Evolutionary conservation across 2,888 invertebrate genomes (phyloP).

Genomic region (Metopia argyrocephala): DNA sequence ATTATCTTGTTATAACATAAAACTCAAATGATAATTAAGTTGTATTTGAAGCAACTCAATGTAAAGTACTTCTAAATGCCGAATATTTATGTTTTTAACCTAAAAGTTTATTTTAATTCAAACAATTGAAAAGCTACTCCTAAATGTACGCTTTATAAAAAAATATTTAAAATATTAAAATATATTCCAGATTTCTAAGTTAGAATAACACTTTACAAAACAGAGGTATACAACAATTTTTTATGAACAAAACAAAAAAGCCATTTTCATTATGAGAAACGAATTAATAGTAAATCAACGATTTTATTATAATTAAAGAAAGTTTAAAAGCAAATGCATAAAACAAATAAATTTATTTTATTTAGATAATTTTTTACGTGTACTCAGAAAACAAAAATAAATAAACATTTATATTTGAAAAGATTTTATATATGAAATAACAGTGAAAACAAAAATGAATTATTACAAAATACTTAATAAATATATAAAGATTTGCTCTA

Average conservation of each 20-base stretch:
- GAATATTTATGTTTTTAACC: too few species aligned
- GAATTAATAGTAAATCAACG: slow-evolving; percentile 59
- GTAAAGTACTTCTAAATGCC: too few species aligned
- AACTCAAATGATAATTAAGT: too few species aligned
- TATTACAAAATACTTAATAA: too few species aligned
- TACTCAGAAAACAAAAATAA: slow-evolving; percentile 1
- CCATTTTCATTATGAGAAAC: slow-evolving; percentile 51
- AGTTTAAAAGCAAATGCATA: neutral
- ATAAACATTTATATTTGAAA: neutral
- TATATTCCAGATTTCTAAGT: neutral
- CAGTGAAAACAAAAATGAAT: neutral
- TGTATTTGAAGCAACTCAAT: too few species aligned
- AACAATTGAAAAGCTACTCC: too few species aligned
- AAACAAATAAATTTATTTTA: slow-evolving; percentile 19
- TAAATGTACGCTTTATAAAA: too few species aligned
- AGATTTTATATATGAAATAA: neutral
- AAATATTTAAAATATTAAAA: neutral
- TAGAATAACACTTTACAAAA: neutral
- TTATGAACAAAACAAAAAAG: slow-evolving; percentile 28
- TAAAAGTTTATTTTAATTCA: too few species aligned
- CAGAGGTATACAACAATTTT: neutral
- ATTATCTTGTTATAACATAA: too few species aligned
- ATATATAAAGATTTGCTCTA: too few species aligned
- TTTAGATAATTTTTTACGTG: slow-evolving; percentile 54
- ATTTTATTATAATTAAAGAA: slow-evolving; percentile 61